phyloP scores from a whole-genome alignment of 2,888 invertebrate genomes.

The Lepas anatifera region DNA sequence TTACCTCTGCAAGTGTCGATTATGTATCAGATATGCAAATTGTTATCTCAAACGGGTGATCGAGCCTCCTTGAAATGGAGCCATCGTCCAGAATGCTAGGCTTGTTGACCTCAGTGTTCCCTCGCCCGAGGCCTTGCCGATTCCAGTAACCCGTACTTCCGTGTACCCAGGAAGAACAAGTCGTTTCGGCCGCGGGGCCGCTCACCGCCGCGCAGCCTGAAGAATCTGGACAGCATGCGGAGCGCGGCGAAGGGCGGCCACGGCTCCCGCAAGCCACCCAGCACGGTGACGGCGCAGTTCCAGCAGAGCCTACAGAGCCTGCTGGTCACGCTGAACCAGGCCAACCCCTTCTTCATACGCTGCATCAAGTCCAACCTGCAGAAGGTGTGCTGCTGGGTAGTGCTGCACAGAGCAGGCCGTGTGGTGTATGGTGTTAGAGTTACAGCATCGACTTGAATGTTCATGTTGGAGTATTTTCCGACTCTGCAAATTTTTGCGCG shows the following conservation, averaged over 20 bases:
- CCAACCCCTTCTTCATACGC: conserved; percentile 71
- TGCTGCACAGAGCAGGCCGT: background rate
- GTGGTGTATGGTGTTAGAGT: too few relatives aligned
- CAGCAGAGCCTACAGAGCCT: conserved; percentile 80
- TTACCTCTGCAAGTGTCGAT: too few relatives aligned
- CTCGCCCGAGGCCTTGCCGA: too few relatives aligned
- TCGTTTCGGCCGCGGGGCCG: conserved; percentile 60
- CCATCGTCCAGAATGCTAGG: too few relatives aligned
- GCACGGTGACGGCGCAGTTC: conserved; percentile 90
- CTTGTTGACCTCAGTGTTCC: too few relatives aligned
- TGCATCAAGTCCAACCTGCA: conserved; percentile 93
- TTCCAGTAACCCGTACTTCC: too few relatives aligned
- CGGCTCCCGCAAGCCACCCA: conserved; percentile 62
- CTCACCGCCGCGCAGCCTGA: conserved; percentile 38
- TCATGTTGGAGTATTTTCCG: too few relatives aligned
- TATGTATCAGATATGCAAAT: too few relatives aligned
- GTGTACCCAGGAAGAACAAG: conserved; percentile 92
- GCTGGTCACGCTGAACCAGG: conserved; percentile 86
- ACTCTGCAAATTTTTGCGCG: too few relatives aligned
- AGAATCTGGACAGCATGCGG: conserved; percentile 82
- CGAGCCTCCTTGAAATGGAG: too few relatives aligned
- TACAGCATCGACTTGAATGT: too few relatives aligned
- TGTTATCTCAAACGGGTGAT: too few relatives aligned
- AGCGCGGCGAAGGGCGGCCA: conserved; percentile 48
- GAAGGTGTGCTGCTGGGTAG: conserved; percentile 43